Conservation (phyloP, 2,888 invertebrate genomes). For the Clitarchus hookeri region DNA sequence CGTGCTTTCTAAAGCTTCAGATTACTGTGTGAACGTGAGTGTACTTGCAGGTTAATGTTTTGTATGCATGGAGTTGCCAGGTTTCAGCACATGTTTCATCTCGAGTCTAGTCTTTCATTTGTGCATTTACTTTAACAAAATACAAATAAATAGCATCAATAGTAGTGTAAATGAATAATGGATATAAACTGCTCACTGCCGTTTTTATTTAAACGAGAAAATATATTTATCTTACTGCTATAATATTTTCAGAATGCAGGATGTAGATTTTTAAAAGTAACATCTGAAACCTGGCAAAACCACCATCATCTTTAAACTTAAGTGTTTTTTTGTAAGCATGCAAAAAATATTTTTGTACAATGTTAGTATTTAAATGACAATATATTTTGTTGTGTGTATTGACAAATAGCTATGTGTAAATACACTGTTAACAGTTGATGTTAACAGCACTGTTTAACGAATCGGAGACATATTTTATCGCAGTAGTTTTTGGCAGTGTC, state of each 20-base stretch:
- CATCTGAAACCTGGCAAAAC: slow-evolving; percentile 7
- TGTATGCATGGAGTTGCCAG: neutral
- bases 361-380: neutral
- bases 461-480: neutral
- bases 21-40: neutral
- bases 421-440: neutral
- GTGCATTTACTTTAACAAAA: no score
- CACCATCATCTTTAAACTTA: neutral
- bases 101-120: no score
- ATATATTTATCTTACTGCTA: no score
- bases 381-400: neutral
- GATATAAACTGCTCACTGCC: no score
- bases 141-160: no score
- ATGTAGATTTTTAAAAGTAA: no score
- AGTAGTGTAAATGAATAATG: no score
- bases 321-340: neutral
- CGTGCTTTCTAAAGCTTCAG: neutral
- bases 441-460: neutral
- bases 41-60: neutral
- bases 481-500: neutral
- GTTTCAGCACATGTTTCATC: neutral
- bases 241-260: no score
- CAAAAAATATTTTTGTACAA: neutral
- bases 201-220: no score
- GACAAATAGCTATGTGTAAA: neutral